phyloP scores from a whole-genome alignment of 2,888 invertebrate species.

The Alcis repandata region DNA sequence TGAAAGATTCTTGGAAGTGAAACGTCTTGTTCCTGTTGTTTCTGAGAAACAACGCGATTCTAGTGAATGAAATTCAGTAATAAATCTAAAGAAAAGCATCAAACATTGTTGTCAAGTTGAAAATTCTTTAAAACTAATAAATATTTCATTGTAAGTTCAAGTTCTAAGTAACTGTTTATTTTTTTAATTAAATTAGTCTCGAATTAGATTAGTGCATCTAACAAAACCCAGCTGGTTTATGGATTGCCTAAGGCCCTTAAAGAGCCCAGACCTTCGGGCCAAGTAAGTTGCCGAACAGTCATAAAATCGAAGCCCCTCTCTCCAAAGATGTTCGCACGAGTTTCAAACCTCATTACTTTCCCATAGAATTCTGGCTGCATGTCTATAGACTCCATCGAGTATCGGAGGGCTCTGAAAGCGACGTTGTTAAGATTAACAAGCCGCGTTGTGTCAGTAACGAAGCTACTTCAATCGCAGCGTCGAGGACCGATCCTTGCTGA shows the following conservation, averaged over 20 bases:
- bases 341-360: not conserved
- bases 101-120: too few species aligned
- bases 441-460: constrained; percentile 27
- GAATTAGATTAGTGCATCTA: too few species aligned
- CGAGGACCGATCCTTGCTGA: constrained; percentile 15
- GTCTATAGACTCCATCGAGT: not conserved
- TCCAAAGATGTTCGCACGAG: too few species aligned
- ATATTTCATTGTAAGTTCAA: too few species aligned
- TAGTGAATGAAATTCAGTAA: not conserved
- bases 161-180: too few species aligned
- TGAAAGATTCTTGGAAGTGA: constrained; percentile 13
- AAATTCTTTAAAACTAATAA: too few species aligned
- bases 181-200: too few species aligned
- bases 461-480: constrained; percentile 23
- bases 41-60: not conserved
- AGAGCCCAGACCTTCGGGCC: too few species aligned
- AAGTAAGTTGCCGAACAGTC: too few species aligned
- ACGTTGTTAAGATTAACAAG: constrained; percentile 30
- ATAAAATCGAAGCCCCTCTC: too few species aligned
- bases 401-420: constrained; percentile 15
- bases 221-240: too few species aligned
- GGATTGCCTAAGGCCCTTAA: too few species aligned
- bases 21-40: constrained; percentile 5
- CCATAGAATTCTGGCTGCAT: not conserved
- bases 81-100: not conserved